Evolutionary conservation across 2,797 vertebrate species (phyloP), one percentile per base, ranked within the genome.

Genomic region (Odontamblyopus rebecca): DNA sequence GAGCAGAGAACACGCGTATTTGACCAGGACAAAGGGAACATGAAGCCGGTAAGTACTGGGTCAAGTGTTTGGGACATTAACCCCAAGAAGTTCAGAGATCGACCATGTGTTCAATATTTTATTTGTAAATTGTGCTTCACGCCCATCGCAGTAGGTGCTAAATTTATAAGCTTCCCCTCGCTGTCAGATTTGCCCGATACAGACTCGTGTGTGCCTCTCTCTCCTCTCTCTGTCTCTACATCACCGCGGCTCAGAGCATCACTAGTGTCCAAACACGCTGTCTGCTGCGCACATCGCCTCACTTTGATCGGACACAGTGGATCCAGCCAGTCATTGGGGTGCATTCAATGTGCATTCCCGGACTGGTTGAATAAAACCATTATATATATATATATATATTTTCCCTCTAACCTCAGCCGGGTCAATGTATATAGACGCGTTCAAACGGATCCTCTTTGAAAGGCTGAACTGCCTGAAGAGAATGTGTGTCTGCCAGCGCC

Each of bases 221-320:
- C 73, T 74, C 38, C 68, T 72, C 74, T 18, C 73, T 80, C 85
- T 41, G 77, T 76, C 83, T 78, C 79, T 70, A 75, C 74, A 89
- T 89, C 88, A 86, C 88, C 87, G 69, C 88, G 50, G 83, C 89
- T 92, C 88, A 62, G 86, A 92, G 88, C 91, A 91, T 92, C 86
- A 89, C 83, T 90, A 90, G 88, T 86, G 84, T 91, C 85, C 90
- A 89, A 92, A 91, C 82, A 90, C 86, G 88, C 90, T 87, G 85
- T 89, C 88, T 79, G 89, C 88, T 78, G 91, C 71, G 89, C 89
- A 71, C 91, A 85, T 90, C 93, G 89, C 75, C 69, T 71, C 76
- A 89, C 85, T 90, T 87, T 89, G 82, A 75, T 80, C 83, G 80
- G 84, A 83, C 81, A 77, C 51, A 67, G 79, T 62, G 79, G 68